A percentile compares a stretch with the other conserved stretches of the same genome.
phyloP scores from a whole-genome alignment of 2,888 invertebrate species.

The Hemicrepidius hirtus region DNA sequence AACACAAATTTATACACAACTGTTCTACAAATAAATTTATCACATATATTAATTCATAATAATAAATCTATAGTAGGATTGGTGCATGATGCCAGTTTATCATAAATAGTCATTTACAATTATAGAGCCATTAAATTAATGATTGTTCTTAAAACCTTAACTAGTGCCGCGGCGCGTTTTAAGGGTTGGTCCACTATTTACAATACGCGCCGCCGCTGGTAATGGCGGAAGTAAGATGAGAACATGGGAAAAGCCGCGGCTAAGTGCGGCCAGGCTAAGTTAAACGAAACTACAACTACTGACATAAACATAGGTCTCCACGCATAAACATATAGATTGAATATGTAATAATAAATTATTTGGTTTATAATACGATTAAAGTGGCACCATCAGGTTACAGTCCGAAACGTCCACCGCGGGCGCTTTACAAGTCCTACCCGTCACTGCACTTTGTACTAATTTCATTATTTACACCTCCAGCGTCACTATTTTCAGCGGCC shows the following conservation, averaged over 20 bases:
- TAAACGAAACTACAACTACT: conserved; percentile 63
- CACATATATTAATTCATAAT: conserved; percentile 71
- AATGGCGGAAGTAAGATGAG: conserved; percentile 69
- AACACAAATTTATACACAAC: conserved; percentile 71
- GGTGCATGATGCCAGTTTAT: conserved; percentile 70
- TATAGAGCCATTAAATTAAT: conserved; percentile 71
- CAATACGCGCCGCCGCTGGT: conserved; percentile 64
- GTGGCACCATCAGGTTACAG: conserved; percentile 67
- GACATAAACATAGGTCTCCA: conserved; percentile 58
- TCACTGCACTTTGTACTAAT: conserved; percentile 65
- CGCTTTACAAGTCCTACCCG: conserved; percentile 60
- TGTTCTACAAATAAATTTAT: conserved; percentile 73
- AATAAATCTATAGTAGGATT: conserved; percentile 71
- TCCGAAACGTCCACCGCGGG: conserved; percentile 41
- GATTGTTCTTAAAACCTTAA: conserved; percentile 74
- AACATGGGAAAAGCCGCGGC: conserved; percentile 56
- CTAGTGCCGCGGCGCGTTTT: conserved; percentile 58
- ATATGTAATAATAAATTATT: conserved; percentile 71
- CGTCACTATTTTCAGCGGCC: conserved; percentile 73
- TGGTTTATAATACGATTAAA: conserved; percentile 72
- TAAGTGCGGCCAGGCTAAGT: conserved; percentile 52
- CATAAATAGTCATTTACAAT: conserved; percentile 63
- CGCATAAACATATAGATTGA: conserved; percentile 62
- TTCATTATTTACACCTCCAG: conserved; percentile 68
- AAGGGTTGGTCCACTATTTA: conserved; percentile 71